Percentiles rank a stretch among this genome's conserved stretches.
Conservation (phyloP, 2,797 vertebrate genomes). For the Muraenolepis orangiensis region DNA sequence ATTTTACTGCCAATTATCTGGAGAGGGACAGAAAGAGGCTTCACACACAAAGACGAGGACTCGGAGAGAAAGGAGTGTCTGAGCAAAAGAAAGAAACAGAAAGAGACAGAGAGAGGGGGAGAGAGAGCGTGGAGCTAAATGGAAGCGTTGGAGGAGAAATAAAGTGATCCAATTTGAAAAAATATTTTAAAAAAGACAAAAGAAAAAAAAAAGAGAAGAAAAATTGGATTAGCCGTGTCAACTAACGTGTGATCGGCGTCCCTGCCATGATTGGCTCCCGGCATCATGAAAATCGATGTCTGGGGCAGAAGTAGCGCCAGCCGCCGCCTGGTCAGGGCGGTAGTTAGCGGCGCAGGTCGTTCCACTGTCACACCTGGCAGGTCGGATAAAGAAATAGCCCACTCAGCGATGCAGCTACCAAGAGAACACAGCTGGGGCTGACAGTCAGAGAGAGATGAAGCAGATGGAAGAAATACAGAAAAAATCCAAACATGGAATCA, state of each 20-base stretch:
- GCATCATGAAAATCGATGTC: conserved; percentile 73
- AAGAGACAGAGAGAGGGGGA: conserved; percentile 31
- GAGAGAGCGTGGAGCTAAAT: conserved; percentile 25
- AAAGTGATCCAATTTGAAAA: background rate
- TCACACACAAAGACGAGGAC: background rate
- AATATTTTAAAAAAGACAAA: conserved; percentile 23
- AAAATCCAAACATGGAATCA: too few species aligned
- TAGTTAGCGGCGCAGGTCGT: conserved; percentile 36
- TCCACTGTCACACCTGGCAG: conserved; percentile 66
- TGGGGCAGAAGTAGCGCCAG: conserved; percentile 21
- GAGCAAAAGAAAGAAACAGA: conserved; percentile 17
- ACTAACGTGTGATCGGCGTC: conserved; percentile 81
- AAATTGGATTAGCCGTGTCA: conserved; percentile 84
- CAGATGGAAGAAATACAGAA: too few species aligned
- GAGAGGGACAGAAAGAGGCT: conserved; percentile 48
- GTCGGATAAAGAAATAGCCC: conserved; percentile 74
- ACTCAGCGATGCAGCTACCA: conserved; percentile 61
- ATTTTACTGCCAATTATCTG: conserved; percentile 51
- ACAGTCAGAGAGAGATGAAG: too few species aligned
- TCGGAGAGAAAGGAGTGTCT: background rate
- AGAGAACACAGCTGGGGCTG: too few species aligned
- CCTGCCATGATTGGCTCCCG: conserved; percentile 72
- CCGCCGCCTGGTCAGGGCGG: conserved; percentile 43
- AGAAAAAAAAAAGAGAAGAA: conserved; percentile 71
- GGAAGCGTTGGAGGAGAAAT: conserved; percentile 16